Conservation (phyloP, 2,888 invertebrate species). For the Cheilosia grossa region DNA sequence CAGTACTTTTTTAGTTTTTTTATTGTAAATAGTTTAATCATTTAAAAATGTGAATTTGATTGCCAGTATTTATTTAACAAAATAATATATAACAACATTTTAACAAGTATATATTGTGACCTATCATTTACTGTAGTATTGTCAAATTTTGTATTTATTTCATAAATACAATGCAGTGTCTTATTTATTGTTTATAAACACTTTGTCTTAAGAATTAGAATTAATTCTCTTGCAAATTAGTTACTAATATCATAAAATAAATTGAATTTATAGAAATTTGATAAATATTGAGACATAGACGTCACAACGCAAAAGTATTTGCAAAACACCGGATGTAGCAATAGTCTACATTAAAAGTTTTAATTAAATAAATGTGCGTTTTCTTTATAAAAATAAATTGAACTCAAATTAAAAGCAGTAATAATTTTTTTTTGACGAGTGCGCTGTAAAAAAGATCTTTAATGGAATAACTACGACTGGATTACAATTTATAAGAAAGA, state of each 20-base stretch:
- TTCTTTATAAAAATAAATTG: not conserved
- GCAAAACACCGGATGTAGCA: not conserved
- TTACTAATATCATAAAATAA: not conserved
- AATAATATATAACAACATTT: constrained; percentile 66
- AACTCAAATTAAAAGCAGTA: not conserved
- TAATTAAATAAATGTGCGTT: not conserved
- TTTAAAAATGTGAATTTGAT: constrained; percentile 69
- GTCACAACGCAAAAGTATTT: not conserved
- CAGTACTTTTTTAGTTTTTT: constrained; percentile 39
- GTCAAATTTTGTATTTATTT: constrained; percentile 45
- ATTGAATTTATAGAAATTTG: not conserved
- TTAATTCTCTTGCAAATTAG: not conserved
- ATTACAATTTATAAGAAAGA: too few relatives aligned
- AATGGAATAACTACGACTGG: too few relatives aligned
- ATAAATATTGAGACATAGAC: not conserved
- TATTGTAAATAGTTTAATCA: constrained; percentile 66
- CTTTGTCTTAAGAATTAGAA: not conserved
- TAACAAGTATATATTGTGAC: constrained; percentile 66
- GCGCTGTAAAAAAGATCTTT: too few relatives aligned
- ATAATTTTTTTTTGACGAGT: too few relatives aligned
- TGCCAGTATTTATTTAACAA: constrained; percentile 66
- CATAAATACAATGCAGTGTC: constrained; percentile 30
- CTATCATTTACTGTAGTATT: constrained; percentile 62
- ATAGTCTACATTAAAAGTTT: not conserved
- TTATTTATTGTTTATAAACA: constrained; percentile 54